Evolutionary conservation across 2,113 vertebrate species (phyloP), one percentile per base, ranked within the genome.

Genomic region (Rhabdomys dilectus): DNA sequence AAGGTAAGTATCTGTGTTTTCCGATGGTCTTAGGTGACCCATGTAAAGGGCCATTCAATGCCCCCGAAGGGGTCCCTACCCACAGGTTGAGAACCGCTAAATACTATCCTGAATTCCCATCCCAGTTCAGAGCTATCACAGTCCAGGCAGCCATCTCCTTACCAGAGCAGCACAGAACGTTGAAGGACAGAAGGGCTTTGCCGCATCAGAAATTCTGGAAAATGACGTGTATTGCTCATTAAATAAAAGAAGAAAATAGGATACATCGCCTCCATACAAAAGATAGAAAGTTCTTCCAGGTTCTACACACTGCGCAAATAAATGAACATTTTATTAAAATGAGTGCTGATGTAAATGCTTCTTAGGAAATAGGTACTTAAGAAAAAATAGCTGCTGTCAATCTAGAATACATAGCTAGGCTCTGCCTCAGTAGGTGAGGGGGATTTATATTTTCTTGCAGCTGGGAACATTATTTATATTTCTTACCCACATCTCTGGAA

Each of bases 401-500:
- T 87, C 86, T 16, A 94, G 62, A 94, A 92, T 81, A 92, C 72
- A 92, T 88, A 93, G 81, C 66, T 51, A 62, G 72, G 91, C n/a
- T 93, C 88, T 96, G 87, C 89, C 73, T 96, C 36, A 42, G 31
- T 87, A 39, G 39, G 42, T 91, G 34, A n/a, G 42, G 51, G 58
- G 78, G 95, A 94, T 96, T 96, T 93, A 60, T 95, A 89, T 89
- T 93, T 92, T 89, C 68, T 80, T 84, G 51, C 68, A 82, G 82
- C 77, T 34, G 77, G 89, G 68, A 86, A 82, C 66, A 96, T 97
- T 93, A 90, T 93, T 94, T 88, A 85, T 88, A 90, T 94, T 86
- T 92, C 88, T 60, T 73, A 94, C 93, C 86, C 66, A 68, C 72
- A 77, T 78, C 88, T 68, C 94, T 91, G 77, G 77, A 95, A 91